Evolutionary conservation across 2,797 vertebrate species (phyloP), one percentile per base, ranked within the genome.

Genomic region (Phrynocephalus forsythii): DNA sequence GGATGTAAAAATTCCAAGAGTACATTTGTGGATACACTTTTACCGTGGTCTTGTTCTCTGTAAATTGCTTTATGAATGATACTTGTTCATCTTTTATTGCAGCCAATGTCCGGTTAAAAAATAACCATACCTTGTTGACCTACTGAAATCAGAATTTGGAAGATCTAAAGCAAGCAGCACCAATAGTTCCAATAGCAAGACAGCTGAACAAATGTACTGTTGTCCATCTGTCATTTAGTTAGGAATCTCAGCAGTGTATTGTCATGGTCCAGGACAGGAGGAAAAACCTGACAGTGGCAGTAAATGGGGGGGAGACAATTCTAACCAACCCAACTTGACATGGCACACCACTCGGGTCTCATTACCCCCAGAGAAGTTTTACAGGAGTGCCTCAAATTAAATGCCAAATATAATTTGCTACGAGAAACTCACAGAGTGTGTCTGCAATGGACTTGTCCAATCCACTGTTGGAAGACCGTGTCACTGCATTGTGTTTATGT

Each of bases 381-480:
- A 84, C 0, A 0, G n/a, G 84, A n/a, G 0, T 71, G 88, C 67
- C 90, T 86, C 91, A 91, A 89, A 92, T 89, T 4, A 88, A 86
- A 72, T 79, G 91, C 81, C 91, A 92, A 82, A 1, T 67, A 18
- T 16, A 68, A 94, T 91, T 87, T 73, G 91, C 79, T 0, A 15
- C 84, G n/a, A 10, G 83, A 82, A 83, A 89, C 81, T 28, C 16
- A 44, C 33, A 75, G 87, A 86, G 72, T 48, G 71, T 4, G 30
- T 18, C 84, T 66, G 0, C 69, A 44, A 44, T 44, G 38, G 38
- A 44, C 38, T 44, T 44, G 38, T 44, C 38, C 38, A 44, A 44
- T 44, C 38, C 4, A 87, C 79, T 88, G 89, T 86, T 88, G 90
- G 87, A 93, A 88, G 86, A 87, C 71, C 87, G 0, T 89, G 93